phyloP scores from a whole-genome alignment of 2,888 invertebrate genomes.

The Harmothoe impar region DNA sequence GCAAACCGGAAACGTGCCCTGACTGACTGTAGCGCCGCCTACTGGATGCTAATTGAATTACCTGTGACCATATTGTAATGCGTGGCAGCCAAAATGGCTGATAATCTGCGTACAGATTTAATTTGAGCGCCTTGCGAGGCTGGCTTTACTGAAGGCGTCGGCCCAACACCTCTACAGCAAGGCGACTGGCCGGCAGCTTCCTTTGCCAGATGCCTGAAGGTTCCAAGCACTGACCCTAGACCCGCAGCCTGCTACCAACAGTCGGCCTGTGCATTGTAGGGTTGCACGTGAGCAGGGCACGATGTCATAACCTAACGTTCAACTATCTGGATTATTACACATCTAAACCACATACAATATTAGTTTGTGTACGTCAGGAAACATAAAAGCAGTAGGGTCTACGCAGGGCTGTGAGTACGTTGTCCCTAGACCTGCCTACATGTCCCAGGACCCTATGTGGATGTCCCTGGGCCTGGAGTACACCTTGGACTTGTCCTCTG shows the following conservation, averaged over 20 bases:
- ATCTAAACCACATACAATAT: no score
- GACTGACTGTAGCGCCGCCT: conserved; percentile 5
- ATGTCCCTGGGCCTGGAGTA: neutral
- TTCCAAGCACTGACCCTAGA: neutral
- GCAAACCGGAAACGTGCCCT: conserved; percentile 33
- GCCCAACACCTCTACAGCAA: neutral
- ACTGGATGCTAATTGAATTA: neutral
- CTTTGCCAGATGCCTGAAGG: neutral
- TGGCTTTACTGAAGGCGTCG: neutral
- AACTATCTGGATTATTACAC: no score
- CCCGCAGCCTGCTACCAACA: neutral
- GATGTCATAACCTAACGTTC: no score
- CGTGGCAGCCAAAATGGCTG: conserved; percentile 35
- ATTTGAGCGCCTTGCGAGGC: conserved; percentile 30
- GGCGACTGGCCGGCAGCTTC: neutral
- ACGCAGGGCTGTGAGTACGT: neutral
- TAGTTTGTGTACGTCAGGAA: no score
- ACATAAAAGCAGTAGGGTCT: neutral
- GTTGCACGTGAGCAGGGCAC: no score
- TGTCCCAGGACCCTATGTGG: neutral
- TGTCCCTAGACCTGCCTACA: neutral
- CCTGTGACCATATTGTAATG: conserved; percentile 53
- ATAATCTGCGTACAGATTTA: conserved; percentile 51
- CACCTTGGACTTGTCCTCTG: neutral
- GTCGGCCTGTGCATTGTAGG: no score